Conservation (phyloP, 2,797 vertebrate species). For the Brotogeris chrysoptera region DNA sequence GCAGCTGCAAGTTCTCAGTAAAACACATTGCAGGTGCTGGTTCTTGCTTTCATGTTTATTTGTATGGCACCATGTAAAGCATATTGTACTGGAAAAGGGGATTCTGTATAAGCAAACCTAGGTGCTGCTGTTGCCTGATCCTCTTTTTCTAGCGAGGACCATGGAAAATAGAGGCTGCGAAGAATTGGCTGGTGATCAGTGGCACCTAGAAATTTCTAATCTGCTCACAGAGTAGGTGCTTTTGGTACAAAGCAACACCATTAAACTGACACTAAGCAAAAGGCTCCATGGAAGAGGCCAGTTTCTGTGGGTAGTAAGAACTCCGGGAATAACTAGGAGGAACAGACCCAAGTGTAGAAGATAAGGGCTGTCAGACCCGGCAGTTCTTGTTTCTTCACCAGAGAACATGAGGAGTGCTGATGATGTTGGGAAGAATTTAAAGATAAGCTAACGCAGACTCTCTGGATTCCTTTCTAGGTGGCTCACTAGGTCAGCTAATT, state of each 20-base stretch:
- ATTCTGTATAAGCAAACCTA: neutral
- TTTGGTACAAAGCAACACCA: neutral
- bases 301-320: neutral
- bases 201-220: neutral
- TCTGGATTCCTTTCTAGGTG: slow-evolving; percentile 75
- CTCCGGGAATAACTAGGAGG: neutral
- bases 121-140: neutral
- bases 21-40: neutral
- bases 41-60: neutral
- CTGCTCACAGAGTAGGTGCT: neutral
- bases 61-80: neutral
- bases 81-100: neutral
- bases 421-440: neutral
- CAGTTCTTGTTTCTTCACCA: neutral
- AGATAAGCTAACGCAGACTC: neutral
- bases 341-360: neutral
- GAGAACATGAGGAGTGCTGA: neutral
- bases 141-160: neutral
- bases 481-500: slow-evolving; percentile 90
- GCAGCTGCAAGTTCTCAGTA: neutral
- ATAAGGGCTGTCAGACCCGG: neutral
- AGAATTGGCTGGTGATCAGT: neutral
- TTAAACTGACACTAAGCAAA: neutral
- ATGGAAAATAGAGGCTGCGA: neutral
- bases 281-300: neutral